Base-by-base conservation (phyloP, 2,888 invertebrate genomes). In the Pandemis heparana region DNA sequence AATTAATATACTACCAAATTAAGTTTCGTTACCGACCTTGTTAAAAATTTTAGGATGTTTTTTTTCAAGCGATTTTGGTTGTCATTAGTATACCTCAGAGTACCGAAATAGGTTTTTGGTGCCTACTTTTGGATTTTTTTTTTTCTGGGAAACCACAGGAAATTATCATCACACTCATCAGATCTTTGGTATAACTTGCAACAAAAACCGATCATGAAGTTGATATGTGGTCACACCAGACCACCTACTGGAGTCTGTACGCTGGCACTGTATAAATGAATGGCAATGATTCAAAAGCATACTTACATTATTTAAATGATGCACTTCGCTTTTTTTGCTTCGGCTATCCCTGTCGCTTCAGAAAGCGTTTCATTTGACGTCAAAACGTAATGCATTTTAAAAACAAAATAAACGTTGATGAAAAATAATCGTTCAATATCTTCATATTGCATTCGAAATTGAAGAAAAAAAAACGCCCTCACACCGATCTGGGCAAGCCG, bases 341-440 rank as follows among this genome's bases (percentile, higher is more conserved):
- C n/a, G n/a, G n/a, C n/a, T 63, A 69, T 32, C 59, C 46, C 64
- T 65, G 69, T 74, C 65, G 74, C 70, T 69, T 73, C 69, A 48
- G 51, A 73, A 65, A 65, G 64, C 73, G 65, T 70, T 70, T 70
- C 65, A 70, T 74, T 68, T 68, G 73, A 74, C 65, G 74, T 70
- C 74, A 70, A 65, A 74, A 60, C 61, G 74, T 74, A 65, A 74
- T 74, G 75, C 71, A 39, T 75, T 74, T 71, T 71, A 71, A 68
- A 32, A 68, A 71, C 74, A 74, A 70, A 74, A 74, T 74, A 74
- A 74, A 74, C 43, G 65, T 74, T 74, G 83, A 87, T 87, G 88
- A 89, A 89, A 89, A 89, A 92, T 89, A 89, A 89, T 89, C 88
- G 85, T 87, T 92, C 92, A 93, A 93, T 93, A 92, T 91, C 87